These are phyloP conservation scores for Sebastiscus albofasciatus DNA, from an alignment of 2,797 vertebrate genomes.

Conservation along the genomic window DNA sequence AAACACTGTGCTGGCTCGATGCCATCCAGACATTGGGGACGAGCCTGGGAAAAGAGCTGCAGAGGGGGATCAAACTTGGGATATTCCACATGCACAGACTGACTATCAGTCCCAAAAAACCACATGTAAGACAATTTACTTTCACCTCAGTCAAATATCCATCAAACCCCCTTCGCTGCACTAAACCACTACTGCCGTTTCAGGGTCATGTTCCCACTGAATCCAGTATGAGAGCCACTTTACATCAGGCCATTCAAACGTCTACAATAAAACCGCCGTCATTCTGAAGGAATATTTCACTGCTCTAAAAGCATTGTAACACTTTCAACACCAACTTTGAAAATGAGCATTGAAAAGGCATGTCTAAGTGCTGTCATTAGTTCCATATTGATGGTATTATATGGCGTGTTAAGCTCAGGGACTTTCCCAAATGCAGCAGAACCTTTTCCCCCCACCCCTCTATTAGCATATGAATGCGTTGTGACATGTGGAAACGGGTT, in stretches of 20 bases:
- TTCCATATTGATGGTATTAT: conserved; percentile 73
- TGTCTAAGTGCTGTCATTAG: conserved; percentile 71
- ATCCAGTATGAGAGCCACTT: conserved; percentile 49
- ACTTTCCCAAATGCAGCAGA: conserved; percentile 67
- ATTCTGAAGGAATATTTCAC: conserved; percentile 57
- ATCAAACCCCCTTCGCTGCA: conserved; percentile 11
- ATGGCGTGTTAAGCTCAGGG: conserved; percentile 69
- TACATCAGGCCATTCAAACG: conserved; percentile 33
- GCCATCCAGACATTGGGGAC: conserved; percentile 27
- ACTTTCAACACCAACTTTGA: conserved; percentile 58
- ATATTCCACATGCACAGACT: conserved; percentile 27
- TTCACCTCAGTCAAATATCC: conserved; percentile 39
- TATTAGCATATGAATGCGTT: conserved; percentile 74
- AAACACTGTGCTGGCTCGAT: conserved; percentile 6
- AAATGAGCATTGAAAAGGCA: conserved; percentile 53
- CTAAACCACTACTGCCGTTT: conserved; percentile 30
- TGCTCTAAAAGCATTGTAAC: conserved; percentile 66
- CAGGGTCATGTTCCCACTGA: conserved; percentile 59
- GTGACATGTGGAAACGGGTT: conserved; percentile 70
- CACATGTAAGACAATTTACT: conserved; percentile 37
- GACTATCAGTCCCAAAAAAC: conserved; percentile 23
- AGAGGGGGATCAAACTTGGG: conserved; percentile 28
- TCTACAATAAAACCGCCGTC: conserved; percentile 60
- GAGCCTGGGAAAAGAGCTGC: conserved; percentile 45
- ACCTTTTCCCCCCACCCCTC: conserved; percentile 50